These are phyloP conservation scores for Heliconius cydno DNA, from an alignment of 2,888 invertebrate genomes.

Conservation along the genomic window DNA sequence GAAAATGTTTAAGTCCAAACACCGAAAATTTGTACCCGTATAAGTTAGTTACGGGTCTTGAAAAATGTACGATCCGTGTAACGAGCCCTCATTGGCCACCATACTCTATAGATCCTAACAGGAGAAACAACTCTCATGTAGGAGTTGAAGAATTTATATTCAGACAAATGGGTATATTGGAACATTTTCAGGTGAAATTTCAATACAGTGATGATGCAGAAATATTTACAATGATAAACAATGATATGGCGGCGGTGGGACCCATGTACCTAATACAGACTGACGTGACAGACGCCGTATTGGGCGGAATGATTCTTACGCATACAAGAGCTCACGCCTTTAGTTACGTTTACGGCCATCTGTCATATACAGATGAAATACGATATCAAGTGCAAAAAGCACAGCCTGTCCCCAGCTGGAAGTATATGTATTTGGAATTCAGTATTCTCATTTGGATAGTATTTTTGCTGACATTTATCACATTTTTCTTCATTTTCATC, in stretches of 20 bases:
- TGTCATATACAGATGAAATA: conserved; percentile 56
- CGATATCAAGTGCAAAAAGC: conserved; percentile 58
- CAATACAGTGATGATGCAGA: conserved; percentile 49
- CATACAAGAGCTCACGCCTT: conserved; percentile 53
- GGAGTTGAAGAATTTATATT: conserved; percentile 54
- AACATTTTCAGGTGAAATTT: conserved; percentile 58
- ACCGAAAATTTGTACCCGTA: conserved; percentile 52
- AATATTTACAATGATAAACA: conserved; percentile 45
- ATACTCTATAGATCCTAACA: conserved; percentile 51
- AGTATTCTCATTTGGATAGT: conserved; percentile 55
- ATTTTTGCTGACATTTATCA: conserved; percentile 50
- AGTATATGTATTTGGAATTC: conserved; percentile 59
- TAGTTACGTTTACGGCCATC: conserved; percentile 54
- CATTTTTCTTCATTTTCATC: conserved; percentile 51
- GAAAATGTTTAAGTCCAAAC: conserved; percentile 54
- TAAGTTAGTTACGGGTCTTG: conserved; percentile 57
- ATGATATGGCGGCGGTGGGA: conserved; percentile 54
- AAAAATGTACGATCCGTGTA: conserved; percentile 60
- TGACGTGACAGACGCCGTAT: conserved; percentile 49
- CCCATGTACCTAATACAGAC: conserved; percentile 49
- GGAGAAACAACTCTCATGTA: conserved; percentile 10
- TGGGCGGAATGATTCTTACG: conserved; percentile 52
- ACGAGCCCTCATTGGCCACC: conserved; percentile 62
- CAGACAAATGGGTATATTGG: conserved; percentile 54
- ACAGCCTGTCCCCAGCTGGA: conserved; percentile 51